Percentiles rank a stretch among this genome's conserved stretches.
phyloP scores from a whole-genome alignment of 2,888 invertebrate genomes.

The Pheosia gnoma region DNA sequence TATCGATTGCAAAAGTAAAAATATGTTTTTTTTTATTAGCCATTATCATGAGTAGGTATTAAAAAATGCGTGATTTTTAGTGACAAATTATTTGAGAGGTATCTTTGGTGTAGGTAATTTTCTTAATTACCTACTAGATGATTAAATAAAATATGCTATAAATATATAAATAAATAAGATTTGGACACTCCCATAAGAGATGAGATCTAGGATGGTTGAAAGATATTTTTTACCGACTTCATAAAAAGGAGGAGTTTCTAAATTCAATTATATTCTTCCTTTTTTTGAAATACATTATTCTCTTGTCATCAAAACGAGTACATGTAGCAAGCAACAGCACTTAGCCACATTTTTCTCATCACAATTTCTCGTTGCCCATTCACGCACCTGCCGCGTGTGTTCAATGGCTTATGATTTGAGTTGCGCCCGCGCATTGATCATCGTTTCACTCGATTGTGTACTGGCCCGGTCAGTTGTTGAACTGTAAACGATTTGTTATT shows the following conservation, averaged over 20 bases:
- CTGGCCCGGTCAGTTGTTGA: background rate
- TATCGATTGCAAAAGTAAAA: background rate
- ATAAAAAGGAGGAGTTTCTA: too few relatives aligned
- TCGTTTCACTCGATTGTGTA: conserved; percentile 1
- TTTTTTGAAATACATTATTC: too few relatives aligned
- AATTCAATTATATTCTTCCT: too few relatives aligned
- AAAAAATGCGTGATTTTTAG: too few relatives aligned
- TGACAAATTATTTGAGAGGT: background rate
- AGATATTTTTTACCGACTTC: too few relatives aligned
- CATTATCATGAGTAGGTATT: background rate
- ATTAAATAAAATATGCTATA: too few relatives aligned
- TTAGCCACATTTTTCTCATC: conserved; percentile 1
- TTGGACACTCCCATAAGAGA: too few relatives aligned
- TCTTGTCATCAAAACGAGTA: too few relatives aligned
- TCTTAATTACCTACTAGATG: too few relatives aligned
- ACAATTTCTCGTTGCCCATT: conserved; percentile 35
- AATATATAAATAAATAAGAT: too few relatives aligned
- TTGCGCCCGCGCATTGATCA: conserved; percentile 4
- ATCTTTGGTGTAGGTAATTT: background rate
- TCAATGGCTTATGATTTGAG: conserved; percentile 7
- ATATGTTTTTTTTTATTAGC: background rate
- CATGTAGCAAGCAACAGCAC: background rate
- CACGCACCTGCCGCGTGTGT: conserved; percentile 24
- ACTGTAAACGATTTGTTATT: background rate
- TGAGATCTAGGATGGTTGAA: too few relatives aligned